Percentiles rank a stretch among this genome's conserved stretches.
phyloP scores from a whole-genome alignment of 2,888 invertebrate genomes.

The Callosobruchus maculatus region DNA sequence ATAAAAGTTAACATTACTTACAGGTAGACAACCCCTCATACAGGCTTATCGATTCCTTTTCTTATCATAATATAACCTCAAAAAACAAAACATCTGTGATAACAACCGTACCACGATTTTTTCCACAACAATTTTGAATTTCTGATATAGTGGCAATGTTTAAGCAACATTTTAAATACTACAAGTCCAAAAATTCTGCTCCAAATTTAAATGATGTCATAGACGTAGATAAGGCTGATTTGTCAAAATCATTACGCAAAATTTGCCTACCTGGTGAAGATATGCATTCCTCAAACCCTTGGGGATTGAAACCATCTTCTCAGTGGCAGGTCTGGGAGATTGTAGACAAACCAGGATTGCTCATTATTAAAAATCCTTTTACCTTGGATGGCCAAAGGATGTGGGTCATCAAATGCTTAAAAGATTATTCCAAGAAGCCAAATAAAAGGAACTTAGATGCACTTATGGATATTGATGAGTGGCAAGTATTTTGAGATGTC shows the following conservation, averaged over 20 bases:
- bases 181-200: conserved; percentile 64
- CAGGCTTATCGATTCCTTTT: no score
- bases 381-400: conserved; percentile 71
- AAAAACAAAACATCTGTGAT: no score
- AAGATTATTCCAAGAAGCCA: conserved; percentile 72
- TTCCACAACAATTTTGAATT: no score
- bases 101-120: no score
- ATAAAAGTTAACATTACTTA: no score
- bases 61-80: no score
- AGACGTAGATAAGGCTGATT: conserved; percentile 45
- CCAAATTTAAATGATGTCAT: conserved; percentile 65
- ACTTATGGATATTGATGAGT: conserved; percentile 49
- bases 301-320: conserved; percentile 48
- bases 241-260: neutral
- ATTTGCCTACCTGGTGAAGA: neutral
- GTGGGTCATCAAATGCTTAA: conserved; percentile 77
- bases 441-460: conserved; percentile 60
- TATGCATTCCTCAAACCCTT: neutral
- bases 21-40: no score
- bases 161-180: conserved; percentile 74
- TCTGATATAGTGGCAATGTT: conserved; percentile 50
- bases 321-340: conserved; percentile 66
- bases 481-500: conserved; percentile 29
- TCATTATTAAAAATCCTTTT: conserved; percentile 82
- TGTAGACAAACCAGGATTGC: conserved; percentile 62